Base-by-base conservation (phyloP, 2,888 invertebrate genomes). In the Cheilosia impressa region DNA sequence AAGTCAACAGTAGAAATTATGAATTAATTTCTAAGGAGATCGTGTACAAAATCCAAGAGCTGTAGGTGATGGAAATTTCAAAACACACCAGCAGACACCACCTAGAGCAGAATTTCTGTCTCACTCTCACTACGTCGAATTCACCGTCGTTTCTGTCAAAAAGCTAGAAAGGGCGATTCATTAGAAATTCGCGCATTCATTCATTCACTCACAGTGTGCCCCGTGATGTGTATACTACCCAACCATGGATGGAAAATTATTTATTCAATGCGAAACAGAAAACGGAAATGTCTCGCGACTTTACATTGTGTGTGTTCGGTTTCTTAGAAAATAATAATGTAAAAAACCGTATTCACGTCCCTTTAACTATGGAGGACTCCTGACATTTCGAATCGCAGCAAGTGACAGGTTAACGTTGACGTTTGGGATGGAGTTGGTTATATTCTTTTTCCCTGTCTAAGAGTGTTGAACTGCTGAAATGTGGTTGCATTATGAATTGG, bases 131-230 rank as follows among this genome's bases (percentile, higher is more conserved):
- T 72, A 19, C 66, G 62, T 73, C 68, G 68, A 63, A 69, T 63
- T 71, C 84, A 80, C 75, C 69, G 45, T 75, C 75, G 75, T 69
- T 65, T 63, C 50, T 79, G 79, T 73, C 73, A 79, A 68, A 80
- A 73, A 57, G 34, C 45, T 69, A n/a, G 15, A 55, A 69, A 58
- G 68, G 55, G 75, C 73, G 73, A 79, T 80, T 80, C 84, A 75
- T 84, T 80, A 80, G 75, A 69, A 80, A 79, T 84, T 80, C 75
- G 57, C 65, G 62, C 69, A 78, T 68, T 78, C 73, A 79, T 73
- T 83, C 73, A 60, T 63, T 73, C 41, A 66, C 15, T 73, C 41
- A 66, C 15, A 57, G 45, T 58, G 38, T 47, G 60, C 2, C 19
- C 41, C 22, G 34, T 34, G 38, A 31, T 31, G 31, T 31, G 31